Base-by-base conservation (phyloP, 2,888 invertebrate genomes). In the Spodoptera picta region DNA sequence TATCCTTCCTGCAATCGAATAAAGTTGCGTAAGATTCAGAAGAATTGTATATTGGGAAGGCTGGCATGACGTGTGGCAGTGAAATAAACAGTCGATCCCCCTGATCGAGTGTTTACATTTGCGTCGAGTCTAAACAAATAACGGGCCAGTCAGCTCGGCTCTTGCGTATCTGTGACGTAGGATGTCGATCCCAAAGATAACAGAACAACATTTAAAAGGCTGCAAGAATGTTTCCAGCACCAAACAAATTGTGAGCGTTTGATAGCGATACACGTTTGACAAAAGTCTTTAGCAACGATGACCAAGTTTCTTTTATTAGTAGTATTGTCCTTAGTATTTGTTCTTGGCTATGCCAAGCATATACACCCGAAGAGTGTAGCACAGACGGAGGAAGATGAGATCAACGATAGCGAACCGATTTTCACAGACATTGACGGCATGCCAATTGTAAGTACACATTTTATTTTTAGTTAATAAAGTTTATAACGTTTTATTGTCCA, bases 181-280 rank as follows among this genome's bases (percentile, higher is more conserved):
- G 65, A 60, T 56, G 65, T 62, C 73, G 61, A 60, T 62, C 73
- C 61, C 53, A 69, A 50, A 79, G 87, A 87, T 87, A 87, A 84
- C 83, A 79, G 58, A 50, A 61, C 60, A 69, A 63, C 74, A 77
- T 84, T 89, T 90, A 90, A 85, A 89, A 87, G 82, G 81, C 83
- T 53, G 72, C 63, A 49, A 65, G 65, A 55, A 49, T 62, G 56
- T 58, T 60, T 41, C 52, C 55, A 55, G n/a, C 61, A 61, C 55
- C 83, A 85, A 84, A 85, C 77, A 80, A 75, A 73, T 65, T 54
- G 64, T 73, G 59, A 77, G 44, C 58, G 48, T 59, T 58, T 66
- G 72, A 69, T 47, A 67, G 71, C 36, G 50, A 66, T 56, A 73
- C 68, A 69, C 62, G 68, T 69, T 27, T 0, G 46, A 65, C 48